Evolutionary conservation across 2,888 invertebrate genomes (phyloP).

Genomic region (Chrysolina oricalcia): DNA sequence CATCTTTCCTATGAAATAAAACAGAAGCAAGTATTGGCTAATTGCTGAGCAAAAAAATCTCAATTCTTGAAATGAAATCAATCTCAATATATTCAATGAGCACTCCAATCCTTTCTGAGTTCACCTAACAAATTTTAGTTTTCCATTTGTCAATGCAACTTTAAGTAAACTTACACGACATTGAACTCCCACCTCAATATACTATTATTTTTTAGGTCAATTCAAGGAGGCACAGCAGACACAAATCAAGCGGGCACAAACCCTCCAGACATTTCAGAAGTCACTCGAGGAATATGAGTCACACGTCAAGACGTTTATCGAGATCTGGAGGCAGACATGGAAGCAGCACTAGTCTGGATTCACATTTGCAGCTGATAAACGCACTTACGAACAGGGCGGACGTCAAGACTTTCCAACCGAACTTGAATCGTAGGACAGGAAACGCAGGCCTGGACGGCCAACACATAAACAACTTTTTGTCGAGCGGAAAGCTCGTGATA

Average conservation of each 20-base stretch:
- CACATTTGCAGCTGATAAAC: constrained; percentile 82
- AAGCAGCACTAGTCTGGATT: constrained; percentile 88
- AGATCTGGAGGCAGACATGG: constrained; percentile 66
- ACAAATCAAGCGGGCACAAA: constrained; percentile 51
- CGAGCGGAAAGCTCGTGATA: constrained; percentile 67
- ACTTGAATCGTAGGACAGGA: constrained; percentile 73
- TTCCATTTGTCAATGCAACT: no score
- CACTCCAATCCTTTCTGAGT: no score
- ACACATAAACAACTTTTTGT: constrained; percentile 66
- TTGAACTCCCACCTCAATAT: no score
- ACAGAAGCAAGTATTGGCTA: no score
- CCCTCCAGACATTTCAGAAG: constrained; percentile 58
- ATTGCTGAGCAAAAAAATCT: no score
- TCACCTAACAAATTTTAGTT: no score
- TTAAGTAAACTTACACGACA: no score
- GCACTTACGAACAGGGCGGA: constrained; percentile 74
- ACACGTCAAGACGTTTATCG: constrained; percentile 66
- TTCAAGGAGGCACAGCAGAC: constrained; percentile 65
- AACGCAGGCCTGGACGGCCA: constrained; percentile 73
- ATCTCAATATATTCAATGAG: no score
- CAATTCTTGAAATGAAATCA: no score
- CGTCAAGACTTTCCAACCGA: constrained; percentile 74
- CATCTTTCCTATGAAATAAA: no score
- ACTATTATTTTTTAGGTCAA: constrained; percentile 71
- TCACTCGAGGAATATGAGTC: constrained; percentile 59